These are phyloP conservation scores for Hozukius guyotensis DNA, from an alignment of 2,797 vertebrate genomes.

Conservation along the genomic window DNA sequence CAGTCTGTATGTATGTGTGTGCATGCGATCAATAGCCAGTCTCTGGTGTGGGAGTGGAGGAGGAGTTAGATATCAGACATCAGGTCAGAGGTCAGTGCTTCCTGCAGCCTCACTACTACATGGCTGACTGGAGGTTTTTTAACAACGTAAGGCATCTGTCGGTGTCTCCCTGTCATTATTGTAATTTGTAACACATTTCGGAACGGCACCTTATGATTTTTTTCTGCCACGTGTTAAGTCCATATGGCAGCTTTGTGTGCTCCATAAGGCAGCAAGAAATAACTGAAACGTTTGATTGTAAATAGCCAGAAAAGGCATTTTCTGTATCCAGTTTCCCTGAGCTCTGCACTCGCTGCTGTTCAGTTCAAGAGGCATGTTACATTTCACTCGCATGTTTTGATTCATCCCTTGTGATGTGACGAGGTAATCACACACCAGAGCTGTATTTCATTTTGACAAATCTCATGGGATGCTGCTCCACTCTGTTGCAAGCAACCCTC, in stretches of 20 bases:
- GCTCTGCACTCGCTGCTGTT: not conserved
- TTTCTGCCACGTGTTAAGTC: not conserved
- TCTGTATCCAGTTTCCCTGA: not conserved
- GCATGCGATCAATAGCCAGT: constrained; percentile 57
- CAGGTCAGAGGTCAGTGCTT: constrained; percentile 59
- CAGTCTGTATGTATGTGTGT: not conserved
- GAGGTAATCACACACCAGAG: not conserved
- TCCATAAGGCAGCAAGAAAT: not conserved
- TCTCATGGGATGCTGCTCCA: not conserved
- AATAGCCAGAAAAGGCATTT: not conserved
- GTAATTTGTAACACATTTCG: constrained; percentile 7
- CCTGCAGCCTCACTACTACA: constrained; percentile 25
- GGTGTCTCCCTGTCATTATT: not conserved
- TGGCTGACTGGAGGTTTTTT: not conserved
- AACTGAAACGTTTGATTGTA: not conserved
- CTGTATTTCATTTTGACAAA: constrained; percentile 21
- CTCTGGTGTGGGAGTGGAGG: constrained; percentile 27
- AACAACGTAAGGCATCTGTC: not conserved
- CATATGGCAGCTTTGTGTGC: not conserved
- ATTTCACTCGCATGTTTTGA: constrained; percentile 10
- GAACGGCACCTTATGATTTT: not conserved
- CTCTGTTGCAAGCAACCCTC: not conserved
- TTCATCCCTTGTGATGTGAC: not conserved
- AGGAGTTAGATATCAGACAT: constrained; percentile 36
- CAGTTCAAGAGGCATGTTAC: not conserved